Evolutionary conservation across 2,888 invertebrate genomes (phyloP), one percentile per base, ranked within the genome.

Genomic region (Syritta pipiens): DNA sequence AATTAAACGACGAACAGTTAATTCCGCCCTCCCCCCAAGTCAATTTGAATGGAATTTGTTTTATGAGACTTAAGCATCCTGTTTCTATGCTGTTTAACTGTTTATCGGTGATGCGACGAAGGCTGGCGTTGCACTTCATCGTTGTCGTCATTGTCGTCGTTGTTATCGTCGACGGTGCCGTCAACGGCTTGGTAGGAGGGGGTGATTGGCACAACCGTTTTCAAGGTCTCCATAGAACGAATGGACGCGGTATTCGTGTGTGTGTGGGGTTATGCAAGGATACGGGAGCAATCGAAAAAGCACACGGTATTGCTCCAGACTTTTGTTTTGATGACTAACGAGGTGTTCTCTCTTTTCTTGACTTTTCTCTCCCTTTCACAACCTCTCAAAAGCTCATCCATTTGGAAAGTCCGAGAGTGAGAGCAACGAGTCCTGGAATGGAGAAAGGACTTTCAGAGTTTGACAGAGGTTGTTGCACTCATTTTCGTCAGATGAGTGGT

Each of bases 241-340:
- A n/a, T n/a, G 37, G 40, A 30, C 32, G 49, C n/a, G 30, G 6
- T 42, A n/a, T 19, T 9, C 30, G 10, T 12, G 12, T 57, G 32
- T 44, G 37, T 55, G 30, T 42, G 12, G 10, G 7, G 30, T 51
- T 59, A 59, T 65, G 53, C 59, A 53, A 62, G 57, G 17, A 20
- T 30, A 63, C 22, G 32, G 51, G 65, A 65, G 48, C 40, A 57
- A 26, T 44, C 14, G 7, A 37, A n/a, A 65, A 72, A 77, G 72
- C 65, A 42, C 32, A 55, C 10, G 32, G 10, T 14, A 55, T 55
- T 26, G 42, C 30, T 71, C 40, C 24, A 67, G 77, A 67, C 42
- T 48, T 60, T 71, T 77, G 77, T 72, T 77, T 77, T 65, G 53
- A 72, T 67, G 60, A 60, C 59, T 60, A 60, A 59, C 42, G 17